These are phyloP conservation scores for Cecidostiba fungosa DNA, from an alignment of 2,888 invertebrate species.

Conservation along the genomic window DNA sequence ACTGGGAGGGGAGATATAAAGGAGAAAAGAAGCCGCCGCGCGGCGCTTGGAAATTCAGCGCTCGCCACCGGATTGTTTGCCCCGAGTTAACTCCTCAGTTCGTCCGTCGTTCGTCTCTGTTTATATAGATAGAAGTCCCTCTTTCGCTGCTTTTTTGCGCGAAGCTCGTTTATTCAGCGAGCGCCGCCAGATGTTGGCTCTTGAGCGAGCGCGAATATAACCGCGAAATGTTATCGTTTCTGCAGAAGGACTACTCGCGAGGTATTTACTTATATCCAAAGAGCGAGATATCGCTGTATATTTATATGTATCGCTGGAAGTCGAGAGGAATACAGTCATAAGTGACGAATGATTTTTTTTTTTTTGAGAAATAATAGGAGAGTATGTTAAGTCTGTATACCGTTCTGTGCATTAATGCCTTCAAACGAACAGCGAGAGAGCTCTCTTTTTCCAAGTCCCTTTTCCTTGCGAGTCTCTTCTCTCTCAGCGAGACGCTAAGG, in stretches of 20 bases:
- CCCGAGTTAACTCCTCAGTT: constrained; percentile 8
- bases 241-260: constrained; percentile 2
- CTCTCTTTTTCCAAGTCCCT: neutral
- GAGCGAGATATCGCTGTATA: neutral
- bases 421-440: neutral
- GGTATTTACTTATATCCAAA: constrained; percentile 34
- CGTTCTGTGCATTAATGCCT: neutral
- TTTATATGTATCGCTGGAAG: neutral
- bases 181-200: constrained; percentile 32
- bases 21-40: neutral
- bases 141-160: neutral
- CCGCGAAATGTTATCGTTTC: constrained; percentile 45
- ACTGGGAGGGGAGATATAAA: neutral
- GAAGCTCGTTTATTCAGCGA: constrained; percentile 24
- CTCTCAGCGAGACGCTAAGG: neutral
- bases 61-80: constrained; percentile 28
- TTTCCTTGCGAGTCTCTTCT: neutral
- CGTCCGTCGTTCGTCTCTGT: neutral
- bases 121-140: neutral
- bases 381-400: neutral
- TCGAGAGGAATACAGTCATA: no score
- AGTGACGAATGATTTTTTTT: no score
- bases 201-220: neutral
- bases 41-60: constrained; percentile 33
- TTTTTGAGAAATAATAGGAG: neutral